Evolutionary conservation across 1,140 invertebrate species (phyloP), one percentile per base, ranked within the genome.

Genomic region (Caenorhabditis latens): DNA sequence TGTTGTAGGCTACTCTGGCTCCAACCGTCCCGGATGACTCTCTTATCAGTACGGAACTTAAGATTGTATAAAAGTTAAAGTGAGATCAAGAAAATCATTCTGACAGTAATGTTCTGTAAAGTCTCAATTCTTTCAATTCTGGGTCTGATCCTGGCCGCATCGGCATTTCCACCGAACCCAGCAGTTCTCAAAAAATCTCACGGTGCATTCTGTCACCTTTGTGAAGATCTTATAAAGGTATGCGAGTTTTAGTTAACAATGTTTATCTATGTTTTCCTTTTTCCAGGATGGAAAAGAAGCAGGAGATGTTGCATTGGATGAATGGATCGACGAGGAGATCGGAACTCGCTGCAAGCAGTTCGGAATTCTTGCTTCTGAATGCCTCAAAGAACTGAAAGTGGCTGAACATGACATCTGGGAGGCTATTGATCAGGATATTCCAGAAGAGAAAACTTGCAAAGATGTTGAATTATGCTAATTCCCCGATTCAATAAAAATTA

Each of bases 381-480:
- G 65, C 42, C 19, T 71, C 4, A 71, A 71, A 14, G 65, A 71
- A 42, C 19, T 71, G 65, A 71, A 71, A 46, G 40, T 71, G 6
- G 65, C 40, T 19, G 65, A 71, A 21, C 65, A 71, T 19, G 65
- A 71, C 21, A 71, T 71, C 42, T 43, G 42, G 65, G 65, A 71
- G 42, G 65, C 65, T 16, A 71, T 71, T 43, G 65, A 71, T 43
- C 40, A 71, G 16, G 65, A 71, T 6, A 71, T 71, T 24, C 65
- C 65, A 19, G 65, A 71, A n/a, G 65, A 71, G 16, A 71, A 71
- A 19, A 46, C 65, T 71, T 71, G 65, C 65, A 71, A 71, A 43
- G 65, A 71, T 19, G 42, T 46, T n/a, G 24, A 71, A 71, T n/a
- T 71, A 4, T 71, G 65, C 19, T 71, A 46, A 46, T 21, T 61